Percentiles rank a stretch among this genome's conserved stretches.
Conservation (phyloP, 2,113 vertebrate species). For the Ailurus styani region DNA sequence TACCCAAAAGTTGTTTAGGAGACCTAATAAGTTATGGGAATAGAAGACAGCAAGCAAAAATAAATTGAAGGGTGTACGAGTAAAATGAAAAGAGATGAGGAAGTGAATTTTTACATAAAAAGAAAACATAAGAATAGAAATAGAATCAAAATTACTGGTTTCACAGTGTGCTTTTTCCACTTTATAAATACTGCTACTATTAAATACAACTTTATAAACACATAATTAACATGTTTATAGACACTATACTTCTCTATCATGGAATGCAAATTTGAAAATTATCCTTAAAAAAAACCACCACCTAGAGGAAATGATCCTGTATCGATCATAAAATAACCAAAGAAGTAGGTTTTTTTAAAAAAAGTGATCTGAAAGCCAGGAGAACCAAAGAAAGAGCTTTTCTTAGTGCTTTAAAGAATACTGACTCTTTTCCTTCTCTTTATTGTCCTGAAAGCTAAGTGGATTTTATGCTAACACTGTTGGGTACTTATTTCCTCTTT, state of each 20-base stretch:
- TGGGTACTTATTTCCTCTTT: conserved; percentile 59
- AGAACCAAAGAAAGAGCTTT: neutral
- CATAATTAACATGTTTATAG: neutral
- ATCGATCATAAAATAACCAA: conserved; percentile 9
- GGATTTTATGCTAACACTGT: conserved; percentile 32
- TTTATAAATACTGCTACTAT: neutral
- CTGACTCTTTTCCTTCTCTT: neutral
- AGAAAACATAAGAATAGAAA: neutral
- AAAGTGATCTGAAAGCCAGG: conserved; percentile 17
- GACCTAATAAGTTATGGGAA: neutral
- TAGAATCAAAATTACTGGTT: neutral
- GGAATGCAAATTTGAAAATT: conserved; percentile 27
- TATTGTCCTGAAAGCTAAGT: neutral
- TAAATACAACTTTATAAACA: neutral
- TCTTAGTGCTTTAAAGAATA: neutral
- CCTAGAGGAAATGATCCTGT: neutral
- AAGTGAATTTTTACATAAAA: neutral
- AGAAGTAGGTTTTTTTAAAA: neutral
- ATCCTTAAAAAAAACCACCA: neutral
- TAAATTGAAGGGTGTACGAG: neutral
- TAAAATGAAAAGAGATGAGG: neutral
- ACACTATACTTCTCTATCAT: neutral
- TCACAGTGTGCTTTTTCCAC: neutral
- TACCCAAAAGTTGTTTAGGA: neutral
- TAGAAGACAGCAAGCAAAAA: conserved; percentile 23